Conservation (phyloP, 2,888 invertebrate genomes). For the Macrophya alboannulata region DNA sequence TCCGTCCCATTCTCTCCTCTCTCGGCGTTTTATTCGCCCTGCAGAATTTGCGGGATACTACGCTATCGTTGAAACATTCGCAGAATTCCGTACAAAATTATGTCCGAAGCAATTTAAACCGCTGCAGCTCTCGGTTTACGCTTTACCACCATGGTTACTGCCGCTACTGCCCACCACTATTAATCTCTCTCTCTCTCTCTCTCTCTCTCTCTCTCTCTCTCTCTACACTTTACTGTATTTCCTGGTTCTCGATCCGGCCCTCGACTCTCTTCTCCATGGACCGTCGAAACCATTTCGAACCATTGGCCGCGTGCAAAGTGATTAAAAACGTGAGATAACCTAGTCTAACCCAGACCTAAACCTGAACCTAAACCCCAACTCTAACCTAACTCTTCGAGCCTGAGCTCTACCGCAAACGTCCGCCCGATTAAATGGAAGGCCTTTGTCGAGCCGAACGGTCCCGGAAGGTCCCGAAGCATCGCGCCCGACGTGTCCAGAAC, state of each 20-base stretch:
- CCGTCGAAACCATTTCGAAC: conserved; percentile 64
- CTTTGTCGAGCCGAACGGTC: conserved; percentile 50
- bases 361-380: conserved; percentile 43
- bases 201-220: conserved; percentile 57
- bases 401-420: conserved; percentile 70
- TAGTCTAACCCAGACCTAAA: conserved; percentile 43
- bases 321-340: conserved; percentile 71
- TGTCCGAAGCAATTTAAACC: conserved; percentile 58
- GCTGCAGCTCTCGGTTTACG: conserved; percentile 46
- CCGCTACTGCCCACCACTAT: conserved; percentile 49
- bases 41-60: neutral
- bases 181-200: conserved; percentile 45
- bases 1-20: neutral
- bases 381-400: conserved; percentile 57
- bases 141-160: neutral
- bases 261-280: conserved; percentile 1
- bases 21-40: conserved; percentile 11
- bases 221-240: conserved; percentile 55
- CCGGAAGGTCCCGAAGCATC: conserved; percentile 36
- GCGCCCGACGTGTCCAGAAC: conserved; percentile 53
- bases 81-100: conserved; percentile 59
- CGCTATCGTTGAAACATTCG: conserved; percentile 57
- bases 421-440: conserved; percentile 67
- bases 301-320: conserved; percentile 74
- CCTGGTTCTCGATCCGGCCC: conserved; percentile 53